Evolutionary conservation across 2,113 vertebrate genomes (phyloP).

Genomic region (Pteronura brasiliensis): DNA sequence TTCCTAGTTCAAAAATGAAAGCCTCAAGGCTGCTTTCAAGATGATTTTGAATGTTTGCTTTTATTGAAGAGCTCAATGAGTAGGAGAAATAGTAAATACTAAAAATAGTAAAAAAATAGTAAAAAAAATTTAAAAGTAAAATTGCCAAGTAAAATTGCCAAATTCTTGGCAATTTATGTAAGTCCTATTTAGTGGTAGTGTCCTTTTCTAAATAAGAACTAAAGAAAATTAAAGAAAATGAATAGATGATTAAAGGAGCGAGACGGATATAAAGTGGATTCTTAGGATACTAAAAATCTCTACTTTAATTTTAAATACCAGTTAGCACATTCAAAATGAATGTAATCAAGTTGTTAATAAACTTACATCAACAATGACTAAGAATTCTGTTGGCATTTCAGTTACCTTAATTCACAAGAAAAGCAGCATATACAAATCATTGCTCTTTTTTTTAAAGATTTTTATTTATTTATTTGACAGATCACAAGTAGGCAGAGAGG

Average conservation of each 20-base stretch:
- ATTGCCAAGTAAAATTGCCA: too few species aligned
- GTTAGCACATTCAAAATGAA: neutral
- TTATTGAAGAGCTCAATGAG: neutral
- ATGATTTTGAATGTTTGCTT: neutral
- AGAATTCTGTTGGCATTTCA: neutral
- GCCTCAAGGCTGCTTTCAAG: neutral
- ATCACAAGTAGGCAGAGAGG: too few species aligned
- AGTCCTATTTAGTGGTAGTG: neutral
- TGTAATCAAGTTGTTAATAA: neutral
- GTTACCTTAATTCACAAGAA: neutral
- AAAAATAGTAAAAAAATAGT: too few species aligned
- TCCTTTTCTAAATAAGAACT: neutral
- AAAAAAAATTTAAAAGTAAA: too few species aligned
- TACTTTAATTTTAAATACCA: neutral
- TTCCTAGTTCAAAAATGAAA: neutral
- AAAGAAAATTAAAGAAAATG: neutral
- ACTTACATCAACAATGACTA: neutral
- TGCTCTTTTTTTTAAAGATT: neutral
- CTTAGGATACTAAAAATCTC: neutral
- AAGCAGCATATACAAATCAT: neutral
- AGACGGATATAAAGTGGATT: too few species aligned
- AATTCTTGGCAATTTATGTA: neutral
- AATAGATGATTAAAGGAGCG: neutral
- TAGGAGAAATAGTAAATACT: neutral
- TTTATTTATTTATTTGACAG: too few species aligned